Conservation (phyloP, 2,113 vertebrate species). For the Osmerus mordax region DNA sequence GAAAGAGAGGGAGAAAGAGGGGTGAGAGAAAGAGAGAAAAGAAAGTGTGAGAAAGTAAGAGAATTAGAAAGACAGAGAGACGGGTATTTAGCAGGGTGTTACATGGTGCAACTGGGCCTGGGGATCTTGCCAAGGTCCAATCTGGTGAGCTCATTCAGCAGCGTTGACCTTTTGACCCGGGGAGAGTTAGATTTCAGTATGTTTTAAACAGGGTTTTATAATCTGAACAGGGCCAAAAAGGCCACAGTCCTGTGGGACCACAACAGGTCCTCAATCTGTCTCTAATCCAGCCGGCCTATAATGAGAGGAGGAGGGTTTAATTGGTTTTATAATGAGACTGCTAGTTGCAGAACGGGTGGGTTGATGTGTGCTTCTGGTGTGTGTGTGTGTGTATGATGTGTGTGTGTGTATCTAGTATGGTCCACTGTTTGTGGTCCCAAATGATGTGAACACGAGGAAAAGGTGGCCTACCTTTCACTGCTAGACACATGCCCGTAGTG, state of each 20-base stretch:
- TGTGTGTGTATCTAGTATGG: no score
- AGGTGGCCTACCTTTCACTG: constrained; percentile 1
- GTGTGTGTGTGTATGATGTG: no score
- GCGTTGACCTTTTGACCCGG: constrained; percentile 32
- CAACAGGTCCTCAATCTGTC: constrained; percentile 59
- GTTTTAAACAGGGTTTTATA: constrained; percentile 50
- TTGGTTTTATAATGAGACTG: constrained; percentile 67
- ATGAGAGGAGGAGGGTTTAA: constrained; percentile 62
- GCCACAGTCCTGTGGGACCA: constrained; percentile 41
- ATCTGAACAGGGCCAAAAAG: not conserved
- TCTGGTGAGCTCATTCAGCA: constrained; percentile 29
- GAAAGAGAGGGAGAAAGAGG: no score
- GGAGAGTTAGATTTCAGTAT: constrained; percentile 44
- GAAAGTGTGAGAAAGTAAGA: not conserved
- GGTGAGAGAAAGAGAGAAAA: not conserved
- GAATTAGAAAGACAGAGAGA: not conserved
- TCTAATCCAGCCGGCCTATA: constrained; percentile 52
- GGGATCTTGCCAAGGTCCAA: not conserved
- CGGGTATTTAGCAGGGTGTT: not conserved
- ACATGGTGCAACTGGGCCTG: constrained; percentile 17
- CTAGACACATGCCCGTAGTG: not conserved
- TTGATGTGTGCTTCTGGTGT: not conserved
- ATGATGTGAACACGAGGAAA: not conserved
- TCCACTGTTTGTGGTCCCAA: no score
- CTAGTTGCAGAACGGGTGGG: constrained; percentile 26